Conservation (phyloP, 2,888 invertebrate genomes). For the Tipula helvola region DNA sequence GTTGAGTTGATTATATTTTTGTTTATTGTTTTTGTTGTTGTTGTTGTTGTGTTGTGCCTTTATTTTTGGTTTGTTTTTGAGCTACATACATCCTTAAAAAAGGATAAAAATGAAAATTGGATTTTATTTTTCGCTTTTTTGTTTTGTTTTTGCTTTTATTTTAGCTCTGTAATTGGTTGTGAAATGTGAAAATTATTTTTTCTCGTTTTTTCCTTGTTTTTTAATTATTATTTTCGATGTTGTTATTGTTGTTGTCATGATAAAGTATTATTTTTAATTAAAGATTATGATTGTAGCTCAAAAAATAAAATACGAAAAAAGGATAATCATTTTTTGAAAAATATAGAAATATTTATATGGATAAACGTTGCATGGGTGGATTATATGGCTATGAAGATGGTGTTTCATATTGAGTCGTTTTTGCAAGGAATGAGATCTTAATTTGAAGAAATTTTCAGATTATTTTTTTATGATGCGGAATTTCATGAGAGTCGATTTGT, state of each 20-base stretch:
- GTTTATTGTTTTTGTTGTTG: neutral
- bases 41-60: neutral
- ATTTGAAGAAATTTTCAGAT: neutral
- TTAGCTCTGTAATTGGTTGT: neutral
- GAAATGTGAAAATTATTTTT: neutral
- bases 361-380: neutral
- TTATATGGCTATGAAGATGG: neutral
- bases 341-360: neutral
- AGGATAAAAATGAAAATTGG: neutral
- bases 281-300: neutral
- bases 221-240: neutral
- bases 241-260: neutral
- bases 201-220: neutral
- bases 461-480: neutral
- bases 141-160: neutral
- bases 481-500: neutral
- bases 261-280: neutral
- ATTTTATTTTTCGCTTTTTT: neutral
- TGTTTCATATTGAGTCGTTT: neutral
- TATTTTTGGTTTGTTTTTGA: neutral
- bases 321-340: neutral
- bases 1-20: constrained; percentile 6
- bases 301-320: neutral
- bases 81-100: neutral
- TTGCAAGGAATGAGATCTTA: neutral